These are phyloP conservation scores for Bombus vancouverensis DNA, from an alignment of 1,140 invertebrate species.

Conservation along the genomic window DNA sequence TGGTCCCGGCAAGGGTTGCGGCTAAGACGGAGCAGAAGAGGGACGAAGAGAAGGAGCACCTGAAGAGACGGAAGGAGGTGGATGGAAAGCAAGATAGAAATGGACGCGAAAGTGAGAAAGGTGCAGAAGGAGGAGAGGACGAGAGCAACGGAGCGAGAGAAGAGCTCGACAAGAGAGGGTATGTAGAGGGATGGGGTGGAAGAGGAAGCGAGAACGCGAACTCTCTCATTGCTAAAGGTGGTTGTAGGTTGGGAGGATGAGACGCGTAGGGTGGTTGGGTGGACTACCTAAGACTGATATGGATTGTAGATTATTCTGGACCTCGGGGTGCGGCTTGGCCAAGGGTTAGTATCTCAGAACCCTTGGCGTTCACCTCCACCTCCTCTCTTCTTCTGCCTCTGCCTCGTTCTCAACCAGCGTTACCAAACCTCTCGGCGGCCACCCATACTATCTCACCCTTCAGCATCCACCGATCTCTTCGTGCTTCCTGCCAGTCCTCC, in stretches of 20 bases:
- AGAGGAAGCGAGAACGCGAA: conserved; percentile 43
- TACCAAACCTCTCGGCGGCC: conserved; percentile 71
- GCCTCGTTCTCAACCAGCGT: conserved; percentile 67
- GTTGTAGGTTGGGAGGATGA: conserved; percentile 63
- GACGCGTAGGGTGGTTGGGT: conserved; percentile 69
- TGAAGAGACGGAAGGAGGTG: conserved; percentile 57
- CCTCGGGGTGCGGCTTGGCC: conserved; percentile 82
- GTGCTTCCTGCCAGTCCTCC: conserved; percentile 46
- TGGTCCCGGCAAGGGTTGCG: conserved; percentile 79
- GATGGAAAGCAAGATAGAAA: conserved; percentile 59
- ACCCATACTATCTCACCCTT: conserved; percentile 31
- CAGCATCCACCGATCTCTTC: conserved; percentile 55
- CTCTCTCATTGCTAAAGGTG: conserved; percentile 72
- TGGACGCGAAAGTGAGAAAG: conserved; percentile 57
- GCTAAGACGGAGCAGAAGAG: conserved; percentile 78
- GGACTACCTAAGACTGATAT: conserved; percentile 83
- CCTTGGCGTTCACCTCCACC: conserved; percentile 74
- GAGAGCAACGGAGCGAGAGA: conserved; percentile 32
- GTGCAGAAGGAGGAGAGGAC: conserved; percentile 33
- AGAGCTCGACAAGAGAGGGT: neutral
- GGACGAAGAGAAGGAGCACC: conserved; percentile 64
- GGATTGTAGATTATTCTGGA: conserved; percentile 84
- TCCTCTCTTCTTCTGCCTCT: conserved; percentile 63
- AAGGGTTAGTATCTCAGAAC: conserved; percentile 81
- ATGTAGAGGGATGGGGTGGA: neutral